These are phyloP conservation scores for Tragelaphus strepsiceros DNA, from an alignment of 2,113 vertebrate species.

Conservation along the genomic window DNA sequence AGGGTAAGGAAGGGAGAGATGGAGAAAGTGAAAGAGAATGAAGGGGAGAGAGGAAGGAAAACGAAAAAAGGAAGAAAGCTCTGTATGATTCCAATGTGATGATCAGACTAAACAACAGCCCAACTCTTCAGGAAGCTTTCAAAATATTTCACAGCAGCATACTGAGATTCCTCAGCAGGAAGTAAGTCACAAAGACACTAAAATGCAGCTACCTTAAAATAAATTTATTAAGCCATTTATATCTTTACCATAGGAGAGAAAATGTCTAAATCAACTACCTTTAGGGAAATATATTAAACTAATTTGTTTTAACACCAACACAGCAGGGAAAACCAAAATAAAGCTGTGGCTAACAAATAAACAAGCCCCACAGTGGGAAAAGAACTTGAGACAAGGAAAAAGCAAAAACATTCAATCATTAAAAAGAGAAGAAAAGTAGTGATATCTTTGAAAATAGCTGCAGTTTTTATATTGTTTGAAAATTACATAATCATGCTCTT, in stretches of 20 bases:
- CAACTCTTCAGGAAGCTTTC: background rate
- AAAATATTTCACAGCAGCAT: constrained; percentile 61
- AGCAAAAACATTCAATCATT: background rate
- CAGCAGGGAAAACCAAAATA: constrained; percentile 73
- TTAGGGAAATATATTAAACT: constrained; percentile 75
- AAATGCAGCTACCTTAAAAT: constrained; percentile 71
- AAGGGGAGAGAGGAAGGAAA: background rate
- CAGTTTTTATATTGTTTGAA: background rate
- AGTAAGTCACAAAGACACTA: constrained; percentile 55
- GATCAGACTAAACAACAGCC: background rate
- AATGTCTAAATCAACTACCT: constrained; percentile 73
- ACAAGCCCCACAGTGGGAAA: background rate
- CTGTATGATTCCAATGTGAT: background rate
- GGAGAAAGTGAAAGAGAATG: background rate
- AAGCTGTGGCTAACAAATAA: constrained; percentile 37
- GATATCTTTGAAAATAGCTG: background rate
- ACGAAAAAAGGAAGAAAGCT: background rate
- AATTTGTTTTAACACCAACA: constrained; percentile 77
- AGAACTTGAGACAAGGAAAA: background rate
- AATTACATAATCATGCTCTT: background rate
- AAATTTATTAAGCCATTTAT: constrained; percentile 71
- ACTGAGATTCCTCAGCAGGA: constrained; percentile 59
- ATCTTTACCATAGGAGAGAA: constrained; percentile 62
- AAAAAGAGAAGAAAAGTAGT: background rate
- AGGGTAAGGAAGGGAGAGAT: background rate